Evolutionary conservation across 2,888 invertebrate species (phyloP).

Genomic region (Oligia fasciuncula): DNA sequence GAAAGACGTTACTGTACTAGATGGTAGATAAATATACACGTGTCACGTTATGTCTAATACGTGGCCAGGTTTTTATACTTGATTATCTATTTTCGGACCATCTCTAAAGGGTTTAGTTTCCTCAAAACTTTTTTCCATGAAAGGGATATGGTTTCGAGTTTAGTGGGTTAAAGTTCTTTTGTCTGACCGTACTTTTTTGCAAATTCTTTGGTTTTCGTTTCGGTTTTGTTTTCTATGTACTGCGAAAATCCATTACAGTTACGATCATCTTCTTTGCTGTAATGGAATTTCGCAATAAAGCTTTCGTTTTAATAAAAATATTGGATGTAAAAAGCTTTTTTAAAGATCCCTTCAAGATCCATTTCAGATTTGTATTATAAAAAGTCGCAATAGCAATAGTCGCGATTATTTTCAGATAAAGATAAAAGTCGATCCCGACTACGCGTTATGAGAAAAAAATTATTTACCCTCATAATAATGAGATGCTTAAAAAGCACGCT

Average conservation of each 20-base stretch:
- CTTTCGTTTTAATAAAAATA: conserved; percentile 27
- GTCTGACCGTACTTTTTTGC: conserved; percentile 37
- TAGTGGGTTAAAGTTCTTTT: conserved; percentile 31
- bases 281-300: conserved; percentile 15
- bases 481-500: conserved; percentile 32
- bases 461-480: conserved; percentile 21
- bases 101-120: conserved; percentile 64
- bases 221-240: not conserved
- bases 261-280: conserved; percentile 9
- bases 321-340: conserved; percentile 26
- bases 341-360: conserved; percentile 21
- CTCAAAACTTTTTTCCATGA: conserved; percentile 44
- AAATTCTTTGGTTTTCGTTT: not conserved
- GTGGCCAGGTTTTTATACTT: conserved; percentile 75
- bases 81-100: conserved; percentile 63
- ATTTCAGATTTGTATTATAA: conserved; percentile 27
- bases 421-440: conserved; percentile 7
- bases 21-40: conserved; percentile 83
- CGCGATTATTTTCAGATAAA: conserved; percentile 15
- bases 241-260: too few relatives aligned
- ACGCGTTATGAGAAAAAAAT: conserved; percentile 20
- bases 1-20: conserved; percentile 82
- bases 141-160: conserved; percentile 28
- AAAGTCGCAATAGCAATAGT: conserved; percentile 13
- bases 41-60: conserved; percentile 83